phyloP scores from a whole-genome alignment of 1,140 invertebrate genomes.

The Lepidurus packardi region DNA sequence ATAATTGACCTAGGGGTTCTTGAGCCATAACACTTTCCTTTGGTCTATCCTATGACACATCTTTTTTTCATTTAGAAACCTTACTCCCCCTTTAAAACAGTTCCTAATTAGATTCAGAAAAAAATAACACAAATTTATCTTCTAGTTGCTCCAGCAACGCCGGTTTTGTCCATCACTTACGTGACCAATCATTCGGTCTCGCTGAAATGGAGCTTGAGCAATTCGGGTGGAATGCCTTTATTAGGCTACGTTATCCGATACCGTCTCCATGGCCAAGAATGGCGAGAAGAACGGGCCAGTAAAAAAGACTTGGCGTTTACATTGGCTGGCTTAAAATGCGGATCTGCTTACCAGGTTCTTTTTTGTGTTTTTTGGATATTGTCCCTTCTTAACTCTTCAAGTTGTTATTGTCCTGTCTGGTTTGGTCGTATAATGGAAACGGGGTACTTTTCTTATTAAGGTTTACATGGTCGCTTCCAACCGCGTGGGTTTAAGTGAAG shows the following conservation, averaged over 20 bases:
- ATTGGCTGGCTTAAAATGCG: background rate
- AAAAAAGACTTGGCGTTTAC: background rate
- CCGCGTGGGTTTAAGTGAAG: background rate
- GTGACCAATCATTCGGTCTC: constrained; percentile 63
- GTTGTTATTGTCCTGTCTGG: background rate
- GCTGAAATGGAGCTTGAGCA: constrained; percentile 64
- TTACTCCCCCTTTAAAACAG: too few relatives aligned
- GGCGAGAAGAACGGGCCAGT: constrained; percentile 49
- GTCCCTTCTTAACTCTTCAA: background rate
- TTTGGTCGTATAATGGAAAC: background rate
- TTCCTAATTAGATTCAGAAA: too few relatives aligned
- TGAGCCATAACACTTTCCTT: too few relatives aligned
- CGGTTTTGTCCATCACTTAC: constrained; percentile 63
- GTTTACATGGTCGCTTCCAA: background rate
- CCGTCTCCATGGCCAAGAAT: constrained; percentile 55
- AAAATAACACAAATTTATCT: too few relatives aligned
- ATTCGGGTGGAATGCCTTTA: constrained; percentile 59
- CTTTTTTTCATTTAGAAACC: too few relatives aligned
- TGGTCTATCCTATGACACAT: too few relatives aligned
- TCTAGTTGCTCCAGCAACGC: constrained; percentile 60
- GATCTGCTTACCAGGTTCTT: constrained; percentile 12
- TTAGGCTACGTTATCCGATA: constrained; percentile 61
- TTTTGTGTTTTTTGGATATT: background rate
- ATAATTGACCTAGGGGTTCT: too few relatives aligned
- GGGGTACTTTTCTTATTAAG: background rate